phyloP scores from a whole-genome alignment of 2,797 vertebrate species.

The Hafferia zeledoni region DNA sequence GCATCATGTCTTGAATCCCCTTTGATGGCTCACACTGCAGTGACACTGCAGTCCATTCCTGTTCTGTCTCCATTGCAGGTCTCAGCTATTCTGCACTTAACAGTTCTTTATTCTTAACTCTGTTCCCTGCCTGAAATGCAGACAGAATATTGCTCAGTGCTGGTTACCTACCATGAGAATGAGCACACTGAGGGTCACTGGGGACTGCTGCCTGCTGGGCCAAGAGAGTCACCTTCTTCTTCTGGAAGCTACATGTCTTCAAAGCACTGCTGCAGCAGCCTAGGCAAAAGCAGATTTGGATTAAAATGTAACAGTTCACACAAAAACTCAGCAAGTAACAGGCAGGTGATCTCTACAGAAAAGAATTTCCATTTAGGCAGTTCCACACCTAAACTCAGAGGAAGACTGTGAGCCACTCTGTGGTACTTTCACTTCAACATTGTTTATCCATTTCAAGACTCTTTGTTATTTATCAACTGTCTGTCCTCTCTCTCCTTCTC shows the following conservation, averaged over 20 bases:
- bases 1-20: background rate
- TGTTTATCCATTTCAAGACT: background rate
- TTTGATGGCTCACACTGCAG: background rate
- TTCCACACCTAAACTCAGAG: background rate
- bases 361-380: background rate
- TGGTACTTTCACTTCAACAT: background rate
- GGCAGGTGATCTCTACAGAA: background rate
- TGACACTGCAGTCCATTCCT: background rate
- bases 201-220: background rate
- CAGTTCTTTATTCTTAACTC: background rate
- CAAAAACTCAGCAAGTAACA: background rate
- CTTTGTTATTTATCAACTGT: background rate
- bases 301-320: background rate
- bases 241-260: constrained; percentile 23
- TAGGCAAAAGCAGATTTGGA: constrained; percentile 2
- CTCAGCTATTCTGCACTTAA: background rate
- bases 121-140: background rate
- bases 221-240: background rate
- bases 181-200: background rate
- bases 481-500: background rate
- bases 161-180: constrained; percentile 55
- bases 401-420: background rate
- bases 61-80: background rate
- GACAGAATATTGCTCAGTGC: background rate
- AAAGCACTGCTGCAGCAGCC: background rate